Evolutionary conservation across 2,888 invertebrate species (phyloP).

Genomic region (Uropetala carovei): DNA sequence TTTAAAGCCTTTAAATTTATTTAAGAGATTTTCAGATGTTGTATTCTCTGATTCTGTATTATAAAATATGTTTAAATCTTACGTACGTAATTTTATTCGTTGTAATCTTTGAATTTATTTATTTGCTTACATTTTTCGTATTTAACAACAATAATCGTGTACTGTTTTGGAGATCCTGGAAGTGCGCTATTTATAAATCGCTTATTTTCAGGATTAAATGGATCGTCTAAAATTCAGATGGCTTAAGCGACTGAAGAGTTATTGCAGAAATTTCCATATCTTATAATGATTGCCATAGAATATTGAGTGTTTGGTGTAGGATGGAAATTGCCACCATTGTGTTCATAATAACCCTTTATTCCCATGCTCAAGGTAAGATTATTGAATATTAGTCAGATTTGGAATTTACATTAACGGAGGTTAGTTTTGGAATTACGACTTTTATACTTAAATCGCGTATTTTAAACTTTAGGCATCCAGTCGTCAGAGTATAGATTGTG

Average conservation of each 20-base stretch:
- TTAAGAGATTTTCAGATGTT: not conserved
- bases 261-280: conserved; percentile 51
- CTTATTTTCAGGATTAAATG: conserved; percentile 48
- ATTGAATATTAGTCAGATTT: not conserved
- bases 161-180: not conserved
- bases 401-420: not conserved
- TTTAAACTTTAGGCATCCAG: conserved; percentile 64
- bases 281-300: conserved; percentile 57
- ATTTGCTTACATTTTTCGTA: too few species aligned
- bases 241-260: conserved; percentile 55
- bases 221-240: conserved; percentile 44
- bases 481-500: conserved; percentile 67
- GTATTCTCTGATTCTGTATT: not conserved
- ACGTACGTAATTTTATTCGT: not conserved
- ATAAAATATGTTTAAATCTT: not conserved
- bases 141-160: too few species aligned
- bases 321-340: conserved; percentile 65
- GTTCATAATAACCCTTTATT: conserved; percentile 65
- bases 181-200: not conserved
- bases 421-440: not conserved
- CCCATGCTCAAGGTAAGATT: conserved; percentile 65
- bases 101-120: not conserved
- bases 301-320: conserved; percentile 60
- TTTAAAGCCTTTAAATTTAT: not conserved
- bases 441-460: not conserved